Evolutionary conservation across 2,888 invertebrate genomes (phyloP).

Genomic region (Ametastegia equiseti): DNA sequence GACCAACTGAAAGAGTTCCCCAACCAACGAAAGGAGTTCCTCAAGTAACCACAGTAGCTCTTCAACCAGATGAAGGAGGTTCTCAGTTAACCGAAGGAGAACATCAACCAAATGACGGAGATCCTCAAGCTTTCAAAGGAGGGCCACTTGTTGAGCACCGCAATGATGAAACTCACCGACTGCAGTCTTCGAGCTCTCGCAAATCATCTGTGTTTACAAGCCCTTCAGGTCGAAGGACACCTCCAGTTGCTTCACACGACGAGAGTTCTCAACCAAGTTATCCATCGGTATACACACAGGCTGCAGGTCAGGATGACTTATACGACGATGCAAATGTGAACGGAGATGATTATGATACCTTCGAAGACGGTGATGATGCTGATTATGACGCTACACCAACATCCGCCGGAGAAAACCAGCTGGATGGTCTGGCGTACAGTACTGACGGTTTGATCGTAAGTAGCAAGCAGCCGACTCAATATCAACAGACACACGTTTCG

Average conservation of each 20-base stretch:
- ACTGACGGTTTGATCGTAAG: constrained; percentile 54
- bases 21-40: neutral
- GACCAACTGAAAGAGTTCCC: neutral
- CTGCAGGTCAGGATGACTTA: neutral
- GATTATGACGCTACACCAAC: constrained; percentile 63
- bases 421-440: constrained; percentile 33
- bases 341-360: constrained; percentile 59
- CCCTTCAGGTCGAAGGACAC: neutral
- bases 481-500: constrained; percentile 82
- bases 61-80: neutral
- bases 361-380: constrained; percentile 78
- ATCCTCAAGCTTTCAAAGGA: neutral
- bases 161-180: neutral
- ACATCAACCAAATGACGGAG: neutral
- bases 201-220: neutral
- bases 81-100: neutral
- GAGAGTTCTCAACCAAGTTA: neutral
- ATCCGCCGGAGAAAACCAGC: constrained; percentile 40
- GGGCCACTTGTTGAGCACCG: neutral
- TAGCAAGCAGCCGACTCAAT: constrained; percentile 76
- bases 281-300: neutral
- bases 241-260: neutral
- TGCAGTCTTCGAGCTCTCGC: constrained; percentile 5
- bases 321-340: neutral
- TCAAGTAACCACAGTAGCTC: neutral